phyloP scores from a whole-genome alignment of 2,888 invertebrate genomes.

The Balanococcus diminutus region DNA sequence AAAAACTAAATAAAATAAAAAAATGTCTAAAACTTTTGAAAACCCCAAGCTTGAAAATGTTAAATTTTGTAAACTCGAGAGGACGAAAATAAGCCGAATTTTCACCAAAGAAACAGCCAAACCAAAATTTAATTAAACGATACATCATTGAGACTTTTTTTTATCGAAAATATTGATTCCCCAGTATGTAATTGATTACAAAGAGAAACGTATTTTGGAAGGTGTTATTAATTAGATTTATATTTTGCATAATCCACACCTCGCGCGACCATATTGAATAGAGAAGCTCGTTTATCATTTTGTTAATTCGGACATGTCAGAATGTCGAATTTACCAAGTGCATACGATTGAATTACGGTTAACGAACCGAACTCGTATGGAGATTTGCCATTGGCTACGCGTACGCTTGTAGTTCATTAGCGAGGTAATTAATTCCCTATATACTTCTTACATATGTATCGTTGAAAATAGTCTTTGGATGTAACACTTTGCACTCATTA shows the following conservation, averaged over 20 bases:
- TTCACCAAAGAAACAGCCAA: too few relatives aligned
- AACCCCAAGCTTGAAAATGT: too few relatives aligned
- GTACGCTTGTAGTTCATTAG: constrained; percentile 37
- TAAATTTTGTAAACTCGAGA: too few relatives aligned
- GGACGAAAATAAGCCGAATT: too few relatives aligned
- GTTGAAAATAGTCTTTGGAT: neutral
- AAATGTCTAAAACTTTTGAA: too few relatives aligned
- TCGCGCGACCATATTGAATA: neutral
- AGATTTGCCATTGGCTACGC: constrained; percentile 21
- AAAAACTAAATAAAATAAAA: too few relatives aligned
- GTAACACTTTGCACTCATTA: constrained; percentile 45
- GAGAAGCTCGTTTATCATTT: neutral
- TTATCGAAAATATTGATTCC: too few relatives aligned
- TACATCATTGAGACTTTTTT: too few relatives aligned
- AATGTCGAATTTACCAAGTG: neutral
- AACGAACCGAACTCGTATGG: constrained; percentile 17
- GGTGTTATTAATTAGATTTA: constrained; percentile 27
- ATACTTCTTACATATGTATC: neutral
- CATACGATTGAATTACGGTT: constrained; percentile 23
- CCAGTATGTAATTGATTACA: too few relatives aligned
- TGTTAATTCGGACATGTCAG: neutral
- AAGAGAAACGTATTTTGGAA: neutral
- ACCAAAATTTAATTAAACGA: too few relatives aligned
- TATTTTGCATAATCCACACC: constrained; percentile 2
- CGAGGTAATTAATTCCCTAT: constrained; percentile 21